Evolutionary conservation across 2,113 vertebrate species (phyloP).

Genomic region (Anarrhichthys ocellatus): DNA sequence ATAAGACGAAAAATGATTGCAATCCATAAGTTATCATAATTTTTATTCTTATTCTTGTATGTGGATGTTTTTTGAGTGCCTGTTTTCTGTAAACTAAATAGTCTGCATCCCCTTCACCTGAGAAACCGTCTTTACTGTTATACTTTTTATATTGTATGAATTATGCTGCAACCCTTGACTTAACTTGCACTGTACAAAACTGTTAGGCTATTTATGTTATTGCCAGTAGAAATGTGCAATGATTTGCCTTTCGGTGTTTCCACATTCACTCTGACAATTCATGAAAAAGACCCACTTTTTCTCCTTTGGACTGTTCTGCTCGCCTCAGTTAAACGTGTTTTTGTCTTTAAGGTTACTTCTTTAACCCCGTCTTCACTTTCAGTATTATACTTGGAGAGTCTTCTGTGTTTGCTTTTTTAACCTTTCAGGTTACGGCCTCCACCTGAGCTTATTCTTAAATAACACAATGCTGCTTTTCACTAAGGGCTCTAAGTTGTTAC

Average conservation of each 20-base stretch:
- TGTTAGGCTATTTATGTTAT: neutral
- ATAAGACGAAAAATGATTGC: neutral
- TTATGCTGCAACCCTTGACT: neutral
- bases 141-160: neutral
- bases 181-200: neutral
- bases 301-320: neutral
- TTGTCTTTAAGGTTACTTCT: neutral
- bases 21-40: neutral
- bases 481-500: slow-evolving; percentile 28
- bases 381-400: neutral
- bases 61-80: neutral
- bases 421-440: slow-evolving; percentile 8
- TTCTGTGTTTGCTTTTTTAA: neutral
- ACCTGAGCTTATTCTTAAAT: slow-evolving; percentile 19
- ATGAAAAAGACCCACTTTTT: slow-evolving; percentile 16
- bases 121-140: neutral
- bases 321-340: slow-evolving; percentile 3
- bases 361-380: neutral
- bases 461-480: slow-evolving; percentile 40
- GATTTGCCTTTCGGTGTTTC: slow-evolving; percentile 2
- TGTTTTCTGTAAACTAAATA: slow-evolving; percentile 1
- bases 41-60: neutral
- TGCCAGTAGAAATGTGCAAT: neutral
- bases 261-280: neutral
- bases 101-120: neutral